Conservation (phyloP, 2,797 vertebrate species). For the Coregonus suidteri region DNA sequence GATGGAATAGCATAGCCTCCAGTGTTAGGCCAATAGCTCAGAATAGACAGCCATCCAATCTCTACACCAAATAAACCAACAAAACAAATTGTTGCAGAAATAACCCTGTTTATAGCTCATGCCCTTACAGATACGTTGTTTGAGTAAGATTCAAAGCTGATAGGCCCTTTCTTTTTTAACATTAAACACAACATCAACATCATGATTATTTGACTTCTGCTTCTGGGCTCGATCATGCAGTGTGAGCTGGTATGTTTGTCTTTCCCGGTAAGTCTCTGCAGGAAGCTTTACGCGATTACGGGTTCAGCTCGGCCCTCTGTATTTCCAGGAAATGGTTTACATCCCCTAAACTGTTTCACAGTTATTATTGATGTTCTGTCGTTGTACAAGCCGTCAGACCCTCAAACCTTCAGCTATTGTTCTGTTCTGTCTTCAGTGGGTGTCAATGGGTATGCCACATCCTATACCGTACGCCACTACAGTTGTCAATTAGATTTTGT, state of each 20-base stretch:
- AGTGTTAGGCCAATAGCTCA: neutral
- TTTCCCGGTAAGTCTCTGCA: neutral
- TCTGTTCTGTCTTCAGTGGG: neutral
- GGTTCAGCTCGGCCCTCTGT: neutral
- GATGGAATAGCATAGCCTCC: neutral
- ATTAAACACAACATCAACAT: constrained; percentile 1
- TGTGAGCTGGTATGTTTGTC: neutral
- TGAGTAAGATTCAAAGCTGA: neutral
- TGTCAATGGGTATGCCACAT: neutral
- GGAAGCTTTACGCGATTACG: too few relatives aligned
- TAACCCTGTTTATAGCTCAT: neutral
- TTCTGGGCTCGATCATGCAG: neutral
- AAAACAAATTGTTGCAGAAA: neutral
- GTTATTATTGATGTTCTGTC: neutral
- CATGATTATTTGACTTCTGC: constrained; percentile 10
- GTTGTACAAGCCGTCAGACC: neutral
- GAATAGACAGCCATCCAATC: neutral
- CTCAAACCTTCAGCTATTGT: neutral
- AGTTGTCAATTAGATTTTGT: neutral
- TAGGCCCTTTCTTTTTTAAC: constrained; percentile 4
- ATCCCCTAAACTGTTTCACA: neutral
- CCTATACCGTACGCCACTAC: neutral
- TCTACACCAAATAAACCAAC: neutral
- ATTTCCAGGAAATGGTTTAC: constrained; percentile 5
- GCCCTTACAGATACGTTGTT: constrained; percentile 12